Base-by-base conservation (phyloP, 1,140 invertebrate genomes). In the Neelides sp. region DNA sequence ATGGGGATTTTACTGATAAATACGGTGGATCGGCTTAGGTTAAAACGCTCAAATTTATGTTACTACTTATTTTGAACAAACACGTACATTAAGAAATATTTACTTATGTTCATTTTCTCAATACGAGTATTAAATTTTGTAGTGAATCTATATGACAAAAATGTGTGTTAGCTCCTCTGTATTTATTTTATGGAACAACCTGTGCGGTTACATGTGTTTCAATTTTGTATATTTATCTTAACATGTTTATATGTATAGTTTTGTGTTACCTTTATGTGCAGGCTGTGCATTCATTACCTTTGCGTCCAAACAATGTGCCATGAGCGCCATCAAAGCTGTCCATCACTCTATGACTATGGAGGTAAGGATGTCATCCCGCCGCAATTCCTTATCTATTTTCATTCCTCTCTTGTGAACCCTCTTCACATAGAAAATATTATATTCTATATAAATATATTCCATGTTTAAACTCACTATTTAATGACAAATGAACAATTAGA, bases 271-370 rank as follows among this genome's bases (percentile, higher is more conserved):
- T 55, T 50, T 46, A 37, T 58, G 45, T 53, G 20, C 67, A 79
- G 79, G 93, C 64, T 98, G 94, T 79, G 93, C 93, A 62, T 98
- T 98, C 75, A 90, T 98, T 54, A 98, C 94, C 58, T 98, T 88
- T 73, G 80, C 87, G 53, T 89, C 84, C 61, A 90, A 95, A 73
- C 88, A 94, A 72, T 88, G 85, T 65, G 94, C 94, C 58, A 83
- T 92, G 59, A 87, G 83, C 70, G 92, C 92, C 62, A 98, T 98
- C 66, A 96, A 95, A 78, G 78, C 81, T 61, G 80, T 97, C 69
- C 92, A 97, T 74, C 93, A 97, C 70, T 95, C 91, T 62, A 87
- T 91, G 71, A 98, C 91, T 57, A 96, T 97, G 91, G 94, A 98
- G 73, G 80, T 83, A 71, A 73, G 69, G 30, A 20, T 8, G 7